A percentile compares a stretch with the other conserved stretches of the same genome.
Conservation (phyloP, 2,113 vertebrate genomes). For the Anolis carolinensis region DNA sequence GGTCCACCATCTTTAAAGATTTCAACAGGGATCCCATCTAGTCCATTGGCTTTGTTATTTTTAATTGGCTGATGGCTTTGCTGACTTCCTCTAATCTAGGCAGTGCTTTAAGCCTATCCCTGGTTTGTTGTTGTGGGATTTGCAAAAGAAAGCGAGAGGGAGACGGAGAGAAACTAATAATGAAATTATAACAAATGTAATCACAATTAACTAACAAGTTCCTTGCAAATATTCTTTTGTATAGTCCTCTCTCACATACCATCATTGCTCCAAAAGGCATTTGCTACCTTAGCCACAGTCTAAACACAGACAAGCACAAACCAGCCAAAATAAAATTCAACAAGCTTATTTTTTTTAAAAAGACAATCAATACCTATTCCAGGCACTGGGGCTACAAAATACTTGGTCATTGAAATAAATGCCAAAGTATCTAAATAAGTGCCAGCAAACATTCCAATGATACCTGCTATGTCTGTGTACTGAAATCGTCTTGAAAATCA, state of each 20-base stretch:
- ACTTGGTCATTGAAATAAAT: conserved; percentile 8
- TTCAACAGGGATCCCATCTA: too few species aligned
- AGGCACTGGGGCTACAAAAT: background rate
- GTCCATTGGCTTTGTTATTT: too few species aligned
- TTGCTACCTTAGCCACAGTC: conserved; percentile 16
- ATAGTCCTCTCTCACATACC: conserved; percentile 7
- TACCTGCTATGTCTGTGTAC: background rate
- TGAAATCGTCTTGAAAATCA: conserved; percentile 24
- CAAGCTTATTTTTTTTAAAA: conserved; percentile 33
- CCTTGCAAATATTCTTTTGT: background rate
- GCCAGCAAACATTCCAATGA: conserved; percentile 17
- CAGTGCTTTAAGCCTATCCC: too few species aligned
- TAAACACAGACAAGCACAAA: conserved; percentile 33
- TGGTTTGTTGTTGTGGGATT: too few species aligned
- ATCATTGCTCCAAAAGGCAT: conserved; percentile 23
- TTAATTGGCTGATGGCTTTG: too few species aligned
- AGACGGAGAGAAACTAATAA: background rate
- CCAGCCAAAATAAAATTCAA: background rate
- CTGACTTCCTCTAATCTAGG: too few species aligned
- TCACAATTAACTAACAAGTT: background rate
- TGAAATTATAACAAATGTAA: background rate
- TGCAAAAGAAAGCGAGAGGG: too few species aligned
- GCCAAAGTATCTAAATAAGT: conserved; percentile 3
- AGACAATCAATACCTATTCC: conserved; percentile 18
- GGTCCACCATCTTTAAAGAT: too few species aligned